Evolutionary conservation across 2,888 invertebrate species (phyloP), one percentile per base, ranked within the genome.

Genomic region (Fissipunctia ypsillon): DNA sequence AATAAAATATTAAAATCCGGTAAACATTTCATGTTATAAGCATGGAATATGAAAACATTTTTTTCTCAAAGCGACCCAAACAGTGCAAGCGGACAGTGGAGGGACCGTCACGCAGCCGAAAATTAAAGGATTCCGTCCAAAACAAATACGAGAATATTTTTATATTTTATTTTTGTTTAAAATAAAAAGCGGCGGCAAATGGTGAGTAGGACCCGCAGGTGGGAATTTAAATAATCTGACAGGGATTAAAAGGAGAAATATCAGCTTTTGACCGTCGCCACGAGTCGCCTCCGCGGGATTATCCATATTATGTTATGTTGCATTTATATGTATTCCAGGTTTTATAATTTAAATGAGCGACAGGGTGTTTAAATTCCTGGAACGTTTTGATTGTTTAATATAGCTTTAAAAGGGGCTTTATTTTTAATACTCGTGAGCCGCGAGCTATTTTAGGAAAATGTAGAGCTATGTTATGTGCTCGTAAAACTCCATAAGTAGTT

Each of bases 181-280:
- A 95, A 95, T 93, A 95, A 95, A 93, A 92, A 87, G 85, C 89
- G 83, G 81, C 84, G 91, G 91, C 92, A 92, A 93, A 89, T 92
- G 91, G 88, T 87, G 90, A 92, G 91, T 90, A 90, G 89, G 87
- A 90, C 91, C 92, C 93, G 93, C 96, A 96, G 96, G 96, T 96
- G 96, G 96, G 96, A 95, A 96, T 96, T 96, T 96, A 96, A 96
- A 96, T 96, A 96, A 96, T 96, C 96, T 95, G 96, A 95, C 95
- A 95, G 93, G 96, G 96, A 95, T 96, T 96, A 96, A 96, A 95
- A 94, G 91, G 94, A 95, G 93, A 94, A 96, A 95, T 95, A 96
- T 95, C 95, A 95, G 95, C 95, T 93, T 95, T 94, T 95, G 95
- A 95, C 95, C 95, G 94, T 92, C 93, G 95, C 93, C 91, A 89